These are phyloP conservation scores for Tridacna crocea DNA, from an alignment of 2,888 invertebrate genomes.

Conservation along the genomic window DNA sequence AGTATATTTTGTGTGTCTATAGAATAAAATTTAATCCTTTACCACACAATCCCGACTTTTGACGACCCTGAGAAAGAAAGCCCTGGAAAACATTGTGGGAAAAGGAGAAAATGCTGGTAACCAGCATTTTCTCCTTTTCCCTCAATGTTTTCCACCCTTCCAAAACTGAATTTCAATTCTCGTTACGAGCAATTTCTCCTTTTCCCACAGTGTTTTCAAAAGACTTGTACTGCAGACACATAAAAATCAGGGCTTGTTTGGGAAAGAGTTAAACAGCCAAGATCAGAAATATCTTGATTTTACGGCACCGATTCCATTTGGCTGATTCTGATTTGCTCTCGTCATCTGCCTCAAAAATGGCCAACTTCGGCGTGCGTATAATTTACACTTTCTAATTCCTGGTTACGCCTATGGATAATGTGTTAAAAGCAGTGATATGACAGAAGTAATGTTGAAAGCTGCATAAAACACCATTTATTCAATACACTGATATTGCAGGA, in stretches of 20 bases:
- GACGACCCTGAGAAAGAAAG: neutral
- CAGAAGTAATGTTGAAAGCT: too few relatives aligned
- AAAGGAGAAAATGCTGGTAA: neutral
- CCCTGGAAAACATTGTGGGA: neutral
- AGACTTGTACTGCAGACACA: too few relatives aligned
- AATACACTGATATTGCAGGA: neutral
- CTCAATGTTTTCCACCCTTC: neutral
- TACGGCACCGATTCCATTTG: too few relatives aligned
- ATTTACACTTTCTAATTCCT: too few relatives aligned
- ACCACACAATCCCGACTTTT: neutral
- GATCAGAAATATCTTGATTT: too few relatives aligned
- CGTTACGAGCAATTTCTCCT: neutral
- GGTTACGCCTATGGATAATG: too few relatives aligned
- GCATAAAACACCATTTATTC: neutral
- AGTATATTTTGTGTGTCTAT: neutral
- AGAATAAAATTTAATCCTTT: too few relatives aligned
- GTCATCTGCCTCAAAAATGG: too few relatives aligned
- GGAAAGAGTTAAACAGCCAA: neutral
- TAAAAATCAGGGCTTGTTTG: neutral
- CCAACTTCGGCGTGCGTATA: too few relatives aligned
- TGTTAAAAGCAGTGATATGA: too few relatives aligned
- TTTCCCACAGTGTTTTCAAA: neutral
- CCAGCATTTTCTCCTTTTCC: neutral
- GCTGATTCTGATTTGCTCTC: too few relatives aligned
- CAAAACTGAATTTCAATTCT: too few relatives aligned